Evolutionary conservation across 2,113 vertebrate species (phyloP), one percentile per base, ranked within the genome.

Genomic region (Trinectes maculatus): DNA sequence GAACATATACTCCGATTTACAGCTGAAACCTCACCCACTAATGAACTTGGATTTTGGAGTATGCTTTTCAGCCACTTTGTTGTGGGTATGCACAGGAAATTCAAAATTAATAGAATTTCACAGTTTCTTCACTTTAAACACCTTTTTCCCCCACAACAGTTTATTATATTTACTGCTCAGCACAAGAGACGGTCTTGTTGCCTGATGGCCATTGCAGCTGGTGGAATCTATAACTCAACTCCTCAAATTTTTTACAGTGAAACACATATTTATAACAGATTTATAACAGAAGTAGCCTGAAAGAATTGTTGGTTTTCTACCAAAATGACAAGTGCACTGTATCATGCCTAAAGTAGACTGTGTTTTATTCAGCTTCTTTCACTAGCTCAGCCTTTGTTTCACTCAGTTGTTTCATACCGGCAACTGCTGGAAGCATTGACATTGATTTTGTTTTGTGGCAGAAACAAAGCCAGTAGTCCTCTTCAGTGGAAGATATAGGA

Each of bases 391-490:
- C 33, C 56, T 83, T 82, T 77, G 77, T 79, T 85, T 80, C 71
- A 57, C 63, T 82, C 74, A 24, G 52, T 73, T 71, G 66, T 80
- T 82, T 84, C 54, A 63, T 71, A 64, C 37, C 61, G 75, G 58
- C 46, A 52, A 58, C 63, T 70, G 79, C 65, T 78, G 80, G 62
- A 49, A 70, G 64, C 71, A 43, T 66, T 31, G 49, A 61, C 79
- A 82, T 77, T 72, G 85, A 77, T 84, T 85, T 85, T 84, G 64
- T 82, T 82, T 53, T 86, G 71, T 71, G 67, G 73, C 79, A 83
- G 73, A 79, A 86, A 74, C 68, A 53, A 80, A 72, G 52, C 68
- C 77, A 60, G 18, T 51, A 46, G 82, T 77, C 57, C 74, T 82
- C 68, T 79, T 81, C 65, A 66, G 74, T 76, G 74, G 80, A 87